phyloP scores from a whole-genome alignment of 1,140 invertebrate genomes.

The Ips typographus region DNA sequence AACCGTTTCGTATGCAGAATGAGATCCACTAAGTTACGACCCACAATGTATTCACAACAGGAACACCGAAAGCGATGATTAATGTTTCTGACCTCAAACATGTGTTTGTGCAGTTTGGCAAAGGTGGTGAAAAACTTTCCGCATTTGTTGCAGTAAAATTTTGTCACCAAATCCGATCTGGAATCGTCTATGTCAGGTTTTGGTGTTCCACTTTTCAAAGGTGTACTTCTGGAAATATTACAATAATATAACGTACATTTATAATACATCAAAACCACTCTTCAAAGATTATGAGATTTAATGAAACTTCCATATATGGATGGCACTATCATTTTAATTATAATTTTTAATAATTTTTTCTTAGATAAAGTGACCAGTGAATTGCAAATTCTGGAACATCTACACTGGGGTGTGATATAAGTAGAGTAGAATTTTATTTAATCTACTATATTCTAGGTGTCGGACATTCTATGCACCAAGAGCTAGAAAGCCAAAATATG shows the following conservation, averaged over 20 bases:
- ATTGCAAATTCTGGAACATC: no score
- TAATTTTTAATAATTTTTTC: no score
- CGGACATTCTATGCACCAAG: no score
- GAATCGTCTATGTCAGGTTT: neutral
- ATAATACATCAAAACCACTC: no score
- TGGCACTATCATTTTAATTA: no score
- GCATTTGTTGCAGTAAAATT: conserved; percentile 24
- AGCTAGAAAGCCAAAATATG: no score
- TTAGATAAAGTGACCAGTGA: no score
- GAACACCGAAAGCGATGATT: conserved; percentile 15
- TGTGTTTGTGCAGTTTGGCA: conserved; percentile 4
- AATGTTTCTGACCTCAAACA: neutral
- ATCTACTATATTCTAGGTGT: no score
- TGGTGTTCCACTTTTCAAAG: neutral
- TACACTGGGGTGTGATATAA: no score
- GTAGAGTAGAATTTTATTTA: no score
- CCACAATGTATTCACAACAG: conserved; percentile 16
- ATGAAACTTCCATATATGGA: no score
- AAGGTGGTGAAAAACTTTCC: conserved; percentile 6
- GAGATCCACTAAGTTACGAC: conserved; percentile 11
- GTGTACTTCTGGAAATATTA: neutral
- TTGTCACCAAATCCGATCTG: neutral
- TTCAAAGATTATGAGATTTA: no score
- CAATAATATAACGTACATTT: neutral
- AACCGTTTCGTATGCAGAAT: conserved; percentile 1